These are phyloP conservation scores for Scaptomyza pallida DNA, from an alignment of 1,140 invertebrate species.

Conservation along the genomic window DNA sequence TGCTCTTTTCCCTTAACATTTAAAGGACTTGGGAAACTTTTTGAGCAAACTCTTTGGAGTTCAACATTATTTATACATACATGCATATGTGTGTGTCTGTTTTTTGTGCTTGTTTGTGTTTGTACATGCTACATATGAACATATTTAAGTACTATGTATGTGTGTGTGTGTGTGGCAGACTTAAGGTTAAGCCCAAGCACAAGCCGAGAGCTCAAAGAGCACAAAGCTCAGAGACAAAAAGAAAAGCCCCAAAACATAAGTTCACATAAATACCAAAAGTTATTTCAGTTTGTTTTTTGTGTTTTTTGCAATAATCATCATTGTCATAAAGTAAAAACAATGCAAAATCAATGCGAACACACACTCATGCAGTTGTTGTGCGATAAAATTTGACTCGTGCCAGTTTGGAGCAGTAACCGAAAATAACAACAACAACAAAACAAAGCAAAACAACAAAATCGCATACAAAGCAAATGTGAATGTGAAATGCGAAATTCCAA, in stretches of 20 bases:
- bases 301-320: conserved; percentile 63
- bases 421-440: conserved; percentile 58
- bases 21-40: neutral
- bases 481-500: conserved; percentile 59
- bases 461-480: conserved; percentile 58
- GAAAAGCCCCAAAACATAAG: conserved; percentile 14
- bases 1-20: no score
- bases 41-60: neutral
- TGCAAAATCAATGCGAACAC: conserved; percentile 59
- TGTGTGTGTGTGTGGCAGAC: neutral
- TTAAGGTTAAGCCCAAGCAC: conserved; percentile 10
- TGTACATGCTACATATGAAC: no score
- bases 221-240: neutral
- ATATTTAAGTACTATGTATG: no score
- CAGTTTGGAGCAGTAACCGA: conserved; percentile 71
- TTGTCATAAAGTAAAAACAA: conserved; percentile 58
- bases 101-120: neutral
- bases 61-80: neutral
- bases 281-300: conserved; percentile 23
- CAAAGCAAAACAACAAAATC: conserved; percentile 25
- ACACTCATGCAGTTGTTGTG: conserved; percentile 36
- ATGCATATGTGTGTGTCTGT: neutral
- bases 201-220: conserved; percentile 1
- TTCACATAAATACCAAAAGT: conserved; percentile 35
- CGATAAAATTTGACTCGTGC: conserved; percentile 76